Evolutionary conservation across 2,888 invertebrate genomes (phyloP), one percentile per base, ranked within the genome.

Genomic region (Macroteleia sp.): DNA sequence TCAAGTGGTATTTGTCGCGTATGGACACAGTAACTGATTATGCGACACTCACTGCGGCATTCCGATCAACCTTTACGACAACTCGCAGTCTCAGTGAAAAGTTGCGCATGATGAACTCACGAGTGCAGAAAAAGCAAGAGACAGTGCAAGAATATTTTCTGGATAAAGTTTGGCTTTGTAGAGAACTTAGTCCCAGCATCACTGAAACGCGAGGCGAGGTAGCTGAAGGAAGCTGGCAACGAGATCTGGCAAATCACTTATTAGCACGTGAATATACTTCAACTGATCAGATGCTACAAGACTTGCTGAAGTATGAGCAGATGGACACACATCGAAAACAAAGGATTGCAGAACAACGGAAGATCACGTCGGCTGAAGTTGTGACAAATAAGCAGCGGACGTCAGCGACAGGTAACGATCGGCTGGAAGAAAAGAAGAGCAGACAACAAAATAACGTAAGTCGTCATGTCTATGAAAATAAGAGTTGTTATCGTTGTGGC

Each of bases 141-240:
- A 42, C 9, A 0, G 0, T 64, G 1, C 69, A 74, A 46, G 69
- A 73, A 0, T 73, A 69, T 12, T 42, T 74, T 30, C 12, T 67
- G 1, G 77, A 77, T 10, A 77, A 77, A 17, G 59, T 77, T 0
- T 77, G 77, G 77, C 17, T 73, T 1, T 73, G 73, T 14, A 12
- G 34, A 1, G 50, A 41, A 1, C 41, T 73, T 2, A 14, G 42
- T 5, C 34, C 67, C n/a, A n/a, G n/a, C n/a, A n/a, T n/a, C n/a
- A n/a, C n/a, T n/a, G 69, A 73, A 16, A 73, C 46, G 10, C 54
- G 66, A 25, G 71, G 59, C 9, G 61, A 71, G 16, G 34, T 77
- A 0, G 66, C 70, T 0, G 44, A 36, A 1, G 77, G 73, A 19
- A 50, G 67, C 4, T 77, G 67, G 73, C 73, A 71, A 1, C 32